Evolutionary conservation across 2,113 vertebrate species (phyloP), one percentile per base, ranked within the genome.

Genomic region (Vulpes lagopus): DNA sequence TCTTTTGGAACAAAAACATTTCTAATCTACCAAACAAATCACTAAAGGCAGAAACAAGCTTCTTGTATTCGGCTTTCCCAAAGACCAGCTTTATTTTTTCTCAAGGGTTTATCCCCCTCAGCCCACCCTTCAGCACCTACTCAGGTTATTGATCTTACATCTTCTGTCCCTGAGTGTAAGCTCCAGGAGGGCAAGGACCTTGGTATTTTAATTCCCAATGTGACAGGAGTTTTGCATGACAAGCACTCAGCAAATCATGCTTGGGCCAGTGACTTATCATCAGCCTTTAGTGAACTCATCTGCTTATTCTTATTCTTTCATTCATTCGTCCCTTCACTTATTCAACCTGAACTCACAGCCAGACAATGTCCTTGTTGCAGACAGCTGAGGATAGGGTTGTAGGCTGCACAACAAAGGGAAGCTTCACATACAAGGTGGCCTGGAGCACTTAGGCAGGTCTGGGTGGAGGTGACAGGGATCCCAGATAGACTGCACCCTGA

Each of bases 101-200:
- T 65, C 22, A 59, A 57, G 19, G 30, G 5, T 7, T 64, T 15
- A 30, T 3, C 32, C 38, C 12, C 2, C 17, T 43, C 17, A 2
- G 1, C 35, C 78, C 1, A 3, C 0, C 76, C 57, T 30, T 3
- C 43, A 3, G 15, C 14, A 32, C 2, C 3, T 20, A 8, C 14
- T 11, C 0, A 14, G 14, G n/a, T 38, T 74, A 14, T 19, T n/a
- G 55, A 49, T 6, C 59, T 53, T 12, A 35, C 4, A 23, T 64
- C 62, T 62, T 53, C 30, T 25, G 20, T 27, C 35, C 60, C 11
- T 11, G 1, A 55, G 11, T 6, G 1, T 0, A 60, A 83, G 60
- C 38, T 60, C 32, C 23, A 15, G 55, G 49, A 53, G 57, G 30
- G n/a, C 22, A 30, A 22, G 49, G 27, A 4, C 23, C 59, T 60